Conservation (phyloP, 1,140 invertebrate genomes). For the Pseudomyrmex gracilis region DNA sequence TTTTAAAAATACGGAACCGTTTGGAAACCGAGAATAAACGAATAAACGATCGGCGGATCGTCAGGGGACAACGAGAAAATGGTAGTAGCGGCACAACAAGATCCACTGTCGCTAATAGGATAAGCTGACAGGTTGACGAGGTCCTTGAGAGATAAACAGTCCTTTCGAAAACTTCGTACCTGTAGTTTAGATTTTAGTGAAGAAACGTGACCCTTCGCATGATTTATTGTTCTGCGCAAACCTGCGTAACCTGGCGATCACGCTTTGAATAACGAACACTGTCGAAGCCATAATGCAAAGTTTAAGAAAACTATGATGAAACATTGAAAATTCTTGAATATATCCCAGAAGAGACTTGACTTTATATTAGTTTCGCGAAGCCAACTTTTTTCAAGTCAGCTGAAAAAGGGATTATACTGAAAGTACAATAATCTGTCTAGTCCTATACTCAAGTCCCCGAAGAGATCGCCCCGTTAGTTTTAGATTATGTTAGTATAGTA, state of each 20-base stretch:
- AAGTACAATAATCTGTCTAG: conserved; percentile 64
- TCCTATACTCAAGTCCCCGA: conserved; percentile 37
- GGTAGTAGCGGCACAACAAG: conserved; percentile 62
- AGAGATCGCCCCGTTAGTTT: neutral
- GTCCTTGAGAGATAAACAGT: conserved; percentile 74
- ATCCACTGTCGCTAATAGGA: conserved; percentile 75
- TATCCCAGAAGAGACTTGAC: neutral
- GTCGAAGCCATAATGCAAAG: conserved; percentile 56
- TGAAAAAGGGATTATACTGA: conserved; percentile 21
- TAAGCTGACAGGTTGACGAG: conserved; percentile 75
- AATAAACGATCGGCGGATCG: neutral
- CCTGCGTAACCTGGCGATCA: conserved; percentile 75
- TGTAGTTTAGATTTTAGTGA: conserved; percentile 29
- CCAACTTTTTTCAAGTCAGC: conserved; percentile 61
- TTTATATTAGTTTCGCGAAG: conserved; percentile 6
- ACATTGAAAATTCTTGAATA: conserved; percentile 20
- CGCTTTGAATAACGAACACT: conserved; percentile 64
- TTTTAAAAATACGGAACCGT: neutral
- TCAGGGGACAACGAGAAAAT: conserved; percentile 51
- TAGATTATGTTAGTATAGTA: neutral
- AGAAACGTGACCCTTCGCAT: conserved; percentile 25
- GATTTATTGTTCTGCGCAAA: conserved; percentile 77
- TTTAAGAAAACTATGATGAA: conserved; percentile 51
- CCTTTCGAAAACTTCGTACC: conserved; percentile 61
- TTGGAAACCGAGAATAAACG: neutral